Conservation (phyloP, 2,888 invertebrate species). For the Ectemnius cavifrons region DNA sequence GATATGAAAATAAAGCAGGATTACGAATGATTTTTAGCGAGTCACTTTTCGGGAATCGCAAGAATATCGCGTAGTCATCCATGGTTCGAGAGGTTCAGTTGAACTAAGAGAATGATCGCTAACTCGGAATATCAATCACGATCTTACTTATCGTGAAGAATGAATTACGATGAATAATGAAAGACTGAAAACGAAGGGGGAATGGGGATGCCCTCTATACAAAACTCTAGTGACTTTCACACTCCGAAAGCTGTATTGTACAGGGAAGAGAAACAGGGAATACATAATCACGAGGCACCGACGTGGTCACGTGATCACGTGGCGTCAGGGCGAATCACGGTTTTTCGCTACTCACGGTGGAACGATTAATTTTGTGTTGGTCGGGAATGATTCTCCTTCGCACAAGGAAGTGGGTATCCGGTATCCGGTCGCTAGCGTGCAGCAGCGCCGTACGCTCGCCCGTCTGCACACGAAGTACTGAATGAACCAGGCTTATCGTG, state of each 20-base stretch:
- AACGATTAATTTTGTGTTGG: slow-evolving; percentile 49
- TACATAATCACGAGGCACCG: slow-evolving; percentile 27
- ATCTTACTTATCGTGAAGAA: slow-evolving; percentile 1
- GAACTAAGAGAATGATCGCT: not conserved
- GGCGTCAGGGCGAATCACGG: slow-evolving; percentile 20
- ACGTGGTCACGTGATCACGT: slow-evolving; percentile 27
- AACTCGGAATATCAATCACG: slow-evolving; percentile 3
- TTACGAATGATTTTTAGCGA: too few species aligned
- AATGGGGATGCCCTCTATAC: not conserved
- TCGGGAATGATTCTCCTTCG: slow-evolving; percentile 34
- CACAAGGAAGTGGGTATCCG: slow-evolving; percentile 51
- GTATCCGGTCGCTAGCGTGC: slow-evolving; percentile 16
- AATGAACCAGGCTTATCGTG: slow-evolving; percentile 42
- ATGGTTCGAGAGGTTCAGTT: not conserved
- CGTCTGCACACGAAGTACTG: slow-evolving; percentile 11
- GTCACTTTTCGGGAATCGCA: too few species aligned
- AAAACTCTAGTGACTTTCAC: slow-evolving; percentile 1
- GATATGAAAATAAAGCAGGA: too few species aligned
- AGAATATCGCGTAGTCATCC: too few species aligned
- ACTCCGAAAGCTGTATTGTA: not conserved
- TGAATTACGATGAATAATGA: slow-evolving; percentile 4
- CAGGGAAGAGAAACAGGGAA: slow-evolving; percentile 24
- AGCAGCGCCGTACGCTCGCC: slow-evolving; percentile 26
- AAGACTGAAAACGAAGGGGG: not conserved
- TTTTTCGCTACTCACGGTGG: slow-evolving; percentile 21